phyloP scores from a whole-genome alignment of 2,888 invertebrate species.

The Lacanobia wlatinum region DNA sequence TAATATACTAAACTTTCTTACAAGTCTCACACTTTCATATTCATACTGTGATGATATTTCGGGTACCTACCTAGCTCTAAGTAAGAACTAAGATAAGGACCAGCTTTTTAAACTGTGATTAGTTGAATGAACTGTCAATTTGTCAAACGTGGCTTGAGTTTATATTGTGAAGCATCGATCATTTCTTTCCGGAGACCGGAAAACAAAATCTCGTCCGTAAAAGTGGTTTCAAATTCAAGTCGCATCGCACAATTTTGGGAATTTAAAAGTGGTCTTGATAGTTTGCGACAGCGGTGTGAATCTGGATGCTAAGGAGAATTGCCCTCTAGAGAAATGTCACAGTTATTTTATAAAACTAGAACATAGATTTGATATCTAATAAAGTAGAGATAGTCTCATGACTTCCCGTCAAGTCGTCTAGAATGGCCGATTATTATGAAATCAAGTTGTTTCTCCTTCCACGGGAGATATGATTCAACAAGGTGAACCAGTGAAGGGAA shows the following conservation, averaged over 20 bases:
- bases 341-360: background rate
- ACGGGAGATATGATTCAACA: slow-evolving; percentile 27
- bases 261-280: no score
- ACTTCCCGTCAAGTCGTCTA: background rate
- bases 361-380: background rate
- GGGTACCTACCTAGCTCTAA: background rate
- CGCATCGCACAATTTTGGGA: no score
- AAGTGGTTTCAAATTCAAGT: no score
- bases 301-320: no score
- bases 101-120: background rate
- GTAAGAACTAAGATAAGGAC: background rate
- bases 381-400: background rate
- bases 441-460: slow-evolving; percentile 30
- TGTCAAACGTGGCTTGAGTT: no score
- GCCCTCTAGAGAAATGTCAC: no score
- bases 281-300: no score
- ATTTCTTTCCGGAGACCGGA: no score
- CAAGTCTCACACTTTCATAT: slow-evolving; percentile 28
- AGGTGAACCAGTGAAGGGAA: slow-evolving; percentile 49
- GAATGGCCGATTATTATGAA: slow-evolving; percentile 6
- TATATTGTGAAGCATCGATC: no score
- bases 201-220: no score
- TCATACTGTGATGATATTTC: slow-evolving; percentile 12
- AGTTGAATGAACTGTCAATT: background rate
- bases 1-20: slow-evolving; percentile 36